Percentiles rank a stretch among this genome's conserved stretches.
Evolutionary conservation across 1,140 invertebrate genomes (phyloP).

Genomic region (Schlechtendalia chinensis): DNA sequence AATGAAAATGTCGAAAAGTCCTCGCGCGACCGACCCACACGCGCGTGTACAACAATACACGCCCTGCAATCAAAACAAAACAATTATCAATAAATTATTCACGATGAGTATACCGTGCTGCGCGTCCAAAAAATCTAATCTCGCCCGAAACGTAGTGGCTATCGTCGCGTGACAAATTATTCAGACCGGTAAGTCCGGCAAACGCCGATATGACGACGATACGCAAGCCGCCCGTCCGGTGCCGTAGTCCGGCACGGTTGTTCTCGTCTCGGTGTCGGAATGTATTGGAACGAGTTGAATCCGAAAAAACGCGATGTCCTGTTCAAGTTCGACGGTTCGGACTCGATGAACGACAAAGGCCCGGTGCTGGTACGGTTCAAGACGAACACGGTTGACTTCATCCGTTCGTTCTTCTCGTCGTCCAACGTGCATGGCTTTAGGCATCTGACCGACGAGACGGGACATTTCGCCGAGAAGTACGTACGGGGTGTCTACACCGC

Average conservation of each 20-base stretch:
- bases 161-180: background rate
- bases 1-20: too few relatives aligned
- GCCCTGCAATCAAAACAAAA: background rate
- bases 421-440: constrained; percentile 41
- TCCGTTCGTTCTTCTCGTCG: constrained; percentile 32
- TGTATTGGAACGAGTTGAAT: constrained; percentile 44
- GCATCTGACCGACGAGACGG: constrained; percentile 13
- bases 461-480: constrained; percentile 42
- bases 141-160: background rate
- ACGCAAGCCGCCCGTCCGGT: too few relatives aligned
- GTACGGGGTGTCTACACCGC: too few relatives aligned
- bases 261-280: background rate
- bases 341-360: background rate
- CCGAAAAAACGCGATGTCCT: background rate
- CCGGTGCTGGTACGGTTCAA: background rate
- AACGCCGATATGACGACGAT: too few relatives aligned
- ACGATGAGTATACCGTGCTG: background rate
- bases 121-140: background rate
- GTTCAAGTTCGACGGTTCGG: constrained; percentile 16
- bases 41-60: background rate
- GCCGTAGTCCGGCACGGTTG: background rate
- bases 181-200: constrained; percentile 6
- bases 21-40: too few relatives aligned
- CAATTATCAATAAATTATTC: background rate
- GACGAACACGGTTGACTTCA: background rate